Base-by-base conservation (phyloP, 2,888 invertebrate species). In the Prosopocoilus inquinatus region DNA sequence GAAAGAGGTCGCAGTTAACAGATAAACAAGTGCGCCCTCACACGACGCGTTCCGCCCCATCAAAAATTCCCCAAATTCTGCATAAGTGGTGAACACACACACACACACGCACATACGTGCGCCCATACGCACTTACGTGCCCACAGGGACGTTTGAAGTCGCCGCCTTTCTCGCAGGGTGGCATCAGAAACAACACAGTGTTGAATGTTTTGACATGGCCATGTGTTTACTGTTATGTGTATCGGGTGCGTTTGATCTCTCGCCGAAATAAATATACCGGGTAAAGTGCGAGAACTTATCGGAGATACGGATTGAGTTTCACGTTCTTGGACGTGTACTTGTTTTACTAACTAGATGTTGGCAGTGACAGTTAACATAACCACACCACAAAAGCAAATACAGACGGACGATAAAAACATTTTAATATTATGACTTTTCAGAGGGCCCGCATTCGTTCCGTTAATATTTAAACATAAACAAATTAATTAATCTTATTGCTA, bases 201-300 rank as follows among this genome's bases (percentile, higher is more conserved):
- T 64, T 64, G 64, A 64, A 66, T 66, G 64, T 66, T 66, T 63
- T 66, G 66, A 66, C 66, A 63, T 59, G 62, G 64, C 66, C 66
- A 66, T 66, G 64, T 66, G 66, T 59, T 64, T 64, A 63, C 57
- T 63, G 62, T 66, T 64, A 59, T 57, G 57, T 53, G 53, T 58
- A 48, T 57, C 41, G 53, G 47, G 53, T 34, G 34, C 53, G 53
- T 53, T 53, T 53, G 53, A 53, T 47, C 47, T 53, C 34, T 41
- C 41, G 53, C 53, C 53, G 53, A 53, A 53, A 47, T 53, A 47
- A 53, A 53, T 47, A 53, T 47, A 33, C 41, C 41, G 53, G 43
- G 47, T 47, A 33, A 53, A 53, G 53, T 53, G 53, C 53, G 53
- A 47, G 53, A 53, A 53, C 41, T 33, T 47, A 47, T 53, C 53